Percentiles rank a stretch among this genome's conserved stretches.
Conservation (phyloP, 2,888 invertebrate genomes). For the Poecilobothrus nobilitatus region DNA sequence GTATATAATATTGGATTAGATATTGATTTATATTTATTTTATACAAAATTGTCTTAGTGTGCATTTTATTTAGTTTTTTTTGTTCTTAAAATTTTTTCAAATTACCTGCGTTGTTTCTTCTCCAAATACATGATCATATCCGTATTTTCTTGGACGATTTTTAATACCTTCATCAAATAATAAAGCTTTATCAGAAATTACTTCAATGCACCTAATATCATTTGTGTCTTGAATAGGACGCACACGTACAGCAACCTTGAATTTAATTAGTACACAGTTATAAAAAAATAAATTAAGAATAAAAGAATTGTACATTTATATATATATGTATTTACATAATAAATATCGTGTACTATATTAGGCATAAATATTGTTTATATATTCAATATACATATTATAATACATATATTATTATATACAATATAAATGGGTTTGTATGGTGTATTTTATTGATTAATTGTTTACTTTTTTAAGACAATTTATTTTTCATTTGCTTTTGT, state of each 20-base stretch:
- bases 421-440: too few species aligned
- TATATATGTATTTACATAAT: neutral
- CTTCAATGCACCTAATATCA: conserved; percentile 43
- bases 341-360: neutral
- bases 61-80: too few species aligned
- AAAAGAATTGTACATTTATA: neutral
- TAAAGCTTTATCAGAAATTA: conserved; percentile 40
- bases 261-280: neutral
- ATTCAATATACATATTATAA: neutral
- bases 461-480: too few species aligned
- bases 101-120: conserved; percentile 75
- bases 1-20: too few species aligned
- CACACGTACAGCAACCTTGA: conserved; percentile 77
- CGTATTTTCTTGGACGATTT: conserved; percentile 70
- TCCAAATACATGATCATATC: conserved; percentile 83
- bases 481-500: too few species aligned
- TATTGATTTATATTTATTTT: too few species aligned
- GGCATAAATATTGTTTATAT: neutral
- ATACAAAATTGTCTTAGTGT: too few species aligned
- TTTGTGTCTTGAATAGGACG: conserved; percentile 75
- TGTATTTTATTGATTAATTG: too few species aligned
- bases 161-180: conserved; percentile 48
- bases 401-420: too few species aligned
- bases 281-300: neutral
- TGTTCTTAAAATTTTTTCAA: neutral